Evolutionary conservation across 2,888 invertebrate species (phyloP).

Genomic region (Uloborus plumipes): DNA sequence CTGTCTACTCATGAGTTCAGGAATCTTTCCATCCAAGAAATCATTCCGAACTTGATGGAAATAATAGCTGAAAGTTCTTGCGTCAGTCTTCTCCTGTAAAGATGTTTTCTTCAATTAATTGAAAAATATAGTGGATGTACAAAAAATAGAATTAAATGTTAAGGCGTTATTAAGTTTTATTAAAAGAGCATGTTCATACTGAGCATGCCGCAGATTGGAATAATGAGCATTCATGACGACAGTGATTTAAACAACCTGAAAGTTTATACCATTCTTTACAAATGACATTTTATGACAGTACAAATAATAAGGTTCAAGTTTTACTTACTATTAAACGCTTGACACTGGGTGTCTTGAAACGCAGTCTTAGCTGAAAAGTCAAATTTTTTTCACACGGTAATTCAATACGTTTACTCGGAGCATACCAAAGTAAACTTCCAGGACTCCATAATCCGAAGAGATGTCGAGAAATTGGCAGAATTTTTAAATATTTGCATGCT

Average conservation of each 20-base stretch:
- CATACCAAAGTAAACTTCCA: slow-evolving; percentile 79
- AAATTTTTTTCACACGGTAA: slow-evolving; percentile 75
- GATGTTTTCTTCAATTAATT: neutral
- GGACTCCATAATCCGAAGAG: slow-evolving; percentile 82
- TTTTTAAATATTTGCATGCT: slow-evolving; percentile 80
- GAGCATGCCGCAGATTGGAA: too few species aligned
- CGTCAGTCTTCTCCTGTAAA: slow-evolving; percentile 76
- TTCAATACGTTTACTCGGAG: slow-evolving; percentile 76
- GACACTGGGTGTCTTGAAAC: slow-evolving; percentile 82
- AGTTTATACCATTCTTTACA: too few species aligned
- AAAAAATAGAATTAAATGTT: too few species aligned
- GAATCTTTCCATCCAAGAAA: slow-evolving; percentile 83
- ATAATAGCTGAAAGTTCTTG: slow-evolving; percentile 85
- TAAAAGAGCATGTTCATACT: too few species aligned
- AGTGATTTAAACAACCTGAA: too few species aligned
- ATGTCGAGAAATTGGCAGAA: slow-evolving; percentile 83
- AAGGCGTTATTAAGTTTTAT: too few species aligned
- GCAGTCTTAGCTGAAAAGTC: slow-evolving; percentile 80
- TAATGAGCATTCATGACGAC: too few species aligned
- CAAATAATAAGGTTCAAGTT: neutral
- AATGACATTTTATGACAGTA: too few species aligned
- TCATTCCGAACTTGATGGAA: slow-evolving; percentile 85
- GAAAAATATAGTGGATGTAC: neutral
- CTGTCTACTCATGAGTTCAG: slow-evolving; percentile 80
- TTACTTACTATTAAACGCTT: slow-evolving; percentile 65